Evolutionary conservation across 2,888 invertebrate species (phyloP).

Genomic region (Athetis lepigone): DNA sequence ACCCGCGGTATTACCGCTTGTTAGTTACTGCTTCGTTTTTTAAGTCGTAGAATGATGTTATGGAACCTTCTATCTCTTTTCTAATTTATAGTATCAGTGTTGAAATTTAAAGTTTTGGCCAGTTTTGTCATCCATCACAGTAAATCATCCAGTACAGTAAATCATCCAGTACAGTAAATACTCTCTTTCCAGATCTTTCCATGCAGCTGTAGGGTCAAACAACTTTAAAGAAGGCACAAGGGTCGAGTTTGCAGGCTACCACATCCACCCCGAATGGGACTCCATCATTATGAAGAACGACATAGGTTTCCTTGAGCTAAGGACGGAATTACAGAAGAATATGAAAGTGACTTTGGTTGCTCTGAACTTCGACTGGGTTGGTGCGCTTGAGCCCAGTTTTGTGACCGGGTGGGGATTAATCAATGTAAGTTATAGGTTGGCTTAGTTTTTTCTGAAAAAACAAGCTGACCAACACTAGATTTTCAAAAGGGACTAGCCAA

Average conservation of each 20-base stretch:
- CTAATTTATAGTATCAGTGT: too few relatives aligned
- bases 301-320: constrained; percentile 59
- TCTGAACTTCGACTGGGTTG: constrained; percentile 52
- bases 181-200: constrained; percentile 56
- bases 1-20: too few relatives aligned
- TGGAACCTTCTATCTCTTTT: too few relatives aligned
- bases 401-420: constrained; percentile 73
- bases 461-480: too few relatives aligned
- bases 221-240: constrained; percentile 60
- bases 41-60: too few relatives aligned
- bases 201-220: constrained; percentile 66
- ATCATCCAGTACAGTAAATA: neutral
- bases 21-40: too few relatives aligned
- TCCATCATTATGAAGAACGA: constrained; percentile 67
- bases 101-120: too few relatives aligned
- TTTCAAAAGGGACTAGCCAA: too few relatives aligned
- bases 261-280: constrained; percentile 68
- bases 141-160: neutral
- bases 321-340: constrained; percentile 43
- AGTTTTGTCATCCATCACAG: too few relatives aligned
- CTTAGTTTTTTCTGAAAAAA: too few relatives aligned
- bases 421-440: constrained; percentile 11
- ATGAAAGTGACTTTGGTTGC: constrained; percentile 47
- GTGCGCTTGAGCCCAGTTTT: constrained; percentile 44
- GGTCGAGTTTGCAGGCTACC: constrained; percentile 54